Conservation (phyloP, 2,888 invertebrate genomes). For the Vannuccia rotundouncinata region DNA sequence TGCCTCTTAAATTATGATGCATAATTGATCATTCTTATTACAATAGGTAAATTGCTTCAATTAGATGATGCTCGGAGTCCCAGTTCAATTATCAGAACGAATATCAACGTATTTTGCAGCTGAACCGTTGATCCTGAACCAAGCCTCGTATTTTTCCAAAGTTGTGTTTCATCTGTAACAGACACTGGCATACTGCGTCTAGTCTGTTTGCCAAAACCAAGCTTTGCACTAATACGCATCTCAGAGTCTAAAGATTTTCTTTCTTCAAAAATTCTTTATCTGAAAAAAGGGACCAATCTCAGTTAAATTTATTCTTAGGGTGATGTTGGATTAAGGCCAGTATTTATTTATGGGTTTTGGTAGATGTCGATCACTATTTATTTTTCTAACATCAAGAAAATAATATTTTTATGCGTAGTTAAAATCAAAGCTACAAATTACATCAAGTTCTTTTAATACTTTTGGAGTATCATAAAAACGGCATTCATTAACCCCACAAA, state of each 20-base stretch:
- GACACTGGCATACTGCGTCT: neutral
- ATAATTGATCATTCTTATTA: slow-evolving; percentile 11
- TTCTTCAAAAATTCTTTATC: slow-evolving; percentile 20
- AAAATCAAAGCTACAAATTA: neutral
- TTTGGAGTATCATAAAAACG: neutral
- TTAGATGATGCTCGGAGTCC: slow-evolving; percentile 16
- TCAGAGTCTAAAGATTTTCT: neutral
- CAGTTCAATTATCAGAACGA: slow-evolving; percentile 20
- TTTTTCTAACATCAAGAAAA: neutral
- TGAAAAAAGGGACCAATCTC: slow-evolving; percentile 22
- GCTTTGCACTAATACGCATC: slow-evolving; percentile 12
- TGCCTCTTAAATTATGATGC: slow-evolving; percentile 3
- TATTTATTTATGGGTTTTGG: neutral
- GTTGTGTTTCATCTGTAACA: slow-evolving; percentile 10
- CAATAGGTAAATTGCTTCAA: slow-evolving; percentile 14
- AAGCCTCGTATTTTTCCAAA: neutral
- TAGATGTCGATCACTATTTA: slow-evolving; percentile 1
- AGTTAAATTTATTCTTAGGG: neutral
- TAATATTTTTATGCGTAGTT: neutral
- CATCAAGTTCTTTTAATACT: neutral
- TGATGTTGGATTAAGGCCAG: slow-evolving; percentile 18
- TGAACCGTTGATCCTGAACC: slow-evolving; percentile 11
- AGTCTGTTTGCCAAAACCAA: slow-evolving; percentile 22
- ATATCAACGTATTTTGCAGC: slow-evolving; percentile 18
- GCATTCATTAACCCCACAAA: neutral